These are phyloP conservation scores for Dinoponera quadriceps DNA, from an alignment of 1,140 invertebrate genomes.

Conservation along the genomic window DNA sequence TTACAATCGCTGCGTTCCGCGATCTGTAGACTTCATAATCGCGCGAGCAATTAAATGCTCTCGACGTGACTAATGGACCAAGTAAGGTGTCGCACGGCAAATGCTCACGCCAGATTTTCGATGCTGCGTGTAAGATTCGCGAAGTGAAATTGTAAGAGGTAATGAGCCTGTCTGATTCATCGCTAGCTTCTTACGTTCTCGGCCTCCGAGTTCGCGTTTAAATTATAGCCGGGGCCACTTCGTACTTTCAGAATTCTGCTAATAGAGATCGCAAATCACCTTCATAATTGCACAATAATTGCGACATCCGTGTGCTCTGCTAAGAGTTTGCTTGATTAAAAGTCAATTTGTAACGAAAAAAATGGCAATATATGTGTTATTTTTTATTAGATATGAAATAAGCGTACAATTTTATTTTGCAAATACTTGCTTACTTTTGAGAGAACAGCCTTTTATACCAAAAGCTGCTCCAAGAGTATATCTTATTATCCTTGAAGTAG, in stretches of 20 bases:
- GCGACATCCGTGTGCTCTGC: no score
- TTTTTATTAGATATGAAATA: background rate
- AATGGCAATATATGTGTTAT: background rate
- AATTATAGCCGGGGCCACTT: slow-evolving; percentile 28
- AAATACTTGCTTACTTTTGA: background rate
- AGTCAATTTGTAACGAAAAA: no score
- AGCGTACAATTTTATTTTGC: background rate
- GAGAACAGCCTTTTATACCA: background rate
- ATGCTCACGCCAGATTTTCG: slow-evolving; percentile 42
- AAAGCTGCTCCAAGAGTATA: background rate
- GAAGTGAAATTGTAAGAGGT: slow-evolving; percentile 40
- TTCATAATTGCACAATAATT: slow-evolving; percentile 11
- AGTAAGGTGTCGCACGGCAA: slow-evolving; percentile 10
- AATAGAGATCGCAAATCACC: slow-evolving; percentile 27
- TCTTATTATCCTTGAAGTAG: slow-evolving; percentile 10
- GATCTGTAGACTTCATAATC: slow-evolving; percentile 55
- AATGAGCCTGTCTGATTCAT: slow-evolving; percentile 42
- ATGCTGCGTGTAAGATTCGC: slow-evolving; percentile 51
- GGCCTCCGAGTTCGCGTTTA: slow-evolving; percentile 12
- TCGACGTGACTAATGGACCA: slow-evolving; percentile 35
- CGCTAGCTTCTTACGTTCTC: slow-evolving; percentile 32
- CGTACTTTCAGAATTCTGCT: slow-evolving; percentile 12
- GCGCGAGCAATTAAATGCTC: slow-evolving; percentile 63
- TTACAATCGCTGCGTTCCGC: slow-evolving; percentile 45
- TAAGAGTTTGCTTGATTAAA: no score